phyloP scores from a whole-genome alignment of 2,888 invertebrate species.

The Pollenia amentaria region DNA sequence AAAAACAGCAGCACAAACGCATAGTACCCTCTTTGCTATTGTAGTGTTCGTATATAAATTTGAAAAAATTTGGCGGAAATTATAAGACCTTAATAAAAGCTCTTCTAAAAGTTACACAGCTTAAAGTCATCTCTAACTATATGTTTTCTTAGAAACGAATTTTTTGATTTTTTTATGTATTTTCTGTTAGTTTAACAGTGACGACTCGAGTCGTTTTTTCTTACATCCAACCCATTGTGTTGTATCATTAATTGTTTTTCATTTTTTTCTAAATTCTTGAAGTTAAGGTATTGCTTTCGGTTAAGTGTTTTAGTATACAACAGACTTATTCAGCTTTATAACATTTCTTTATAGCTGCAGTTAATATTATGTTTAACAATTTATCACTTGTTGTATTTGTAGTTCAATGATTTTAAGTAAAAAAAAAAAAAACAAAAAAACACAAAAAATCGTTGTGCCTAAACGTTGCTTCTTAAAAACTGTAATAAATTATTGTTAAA shows the following conservation, averaged over 20 bases:
- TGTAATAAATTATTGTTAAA: conserved; percentile 25
- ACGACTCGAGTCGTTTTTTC: no score
- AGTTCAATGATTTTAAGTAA: conserved; percentile 31
- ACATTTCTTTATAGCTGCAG: conserved; percentile 19
- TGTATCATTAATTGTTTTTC: background rate
- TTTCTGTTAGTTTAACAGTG: background rate
- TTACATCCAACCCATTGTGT: conserved; percentile 2
- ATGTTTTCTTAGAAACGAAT: no score
- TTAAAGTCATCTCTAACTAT: no score
- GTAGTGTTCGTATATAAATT: no score
- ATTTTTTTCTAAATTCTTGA: conserved; percentile 1
- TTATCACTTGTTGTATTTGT: conserved; percentile 20
- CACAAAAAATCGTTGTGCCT: conserved; percentile 17
- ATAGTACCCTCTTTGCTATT: no score
- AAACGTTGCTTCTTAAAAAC: conserved; percentile 33
- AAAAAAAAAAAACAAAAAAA: conserved; percentile 11
- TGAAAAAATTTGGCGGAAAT: no score
- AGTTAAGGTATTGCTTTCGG: background rate
- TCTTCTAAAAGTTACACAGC: no score
- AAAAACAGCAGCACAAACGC: no score
- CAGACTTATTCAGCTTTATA: background rate
- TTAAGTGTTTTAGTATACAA: background rate
- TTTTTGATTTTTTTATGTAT: background rate
- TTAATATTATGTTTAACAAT: conserved; percentile 18
- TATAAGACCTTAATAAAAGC: no score